Conservation (phyloP, 2,113 vertebrate genomes). For the Eonycteris spelaea region DNA sequence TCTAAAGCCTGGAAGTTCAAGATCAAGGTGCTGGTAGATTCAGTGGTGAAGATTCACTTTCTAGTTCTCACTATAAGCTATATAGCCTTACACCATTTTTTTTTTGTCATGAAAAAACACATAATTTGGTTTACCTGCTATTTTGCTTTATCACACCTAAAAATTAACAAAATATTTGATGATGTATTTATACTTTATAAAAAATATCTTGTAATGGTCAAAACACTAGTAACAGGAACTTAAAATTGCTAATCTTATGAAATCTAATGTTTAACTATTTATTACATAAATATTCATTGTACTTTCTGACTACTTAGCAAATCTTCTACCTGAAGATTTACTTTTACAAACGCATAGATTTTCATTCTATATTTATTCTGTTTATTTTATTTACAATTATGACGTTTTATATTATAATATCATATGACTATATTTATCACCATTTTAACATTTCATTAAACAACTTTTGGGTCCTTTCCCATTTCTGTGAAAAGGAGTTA, state of each 20-base stretch:
- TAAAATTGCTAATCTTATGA: not conserved
- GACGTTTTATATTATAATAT: not conserved
- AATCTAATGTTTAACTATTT: not conserved
- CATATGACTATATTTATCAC: not conserved
- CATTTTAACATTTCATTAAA: not conserved
- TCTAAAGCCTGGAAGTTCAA: not conserved
- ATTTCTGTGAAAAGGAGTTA: not conserved
- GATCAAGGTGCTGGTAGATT: not conserved
- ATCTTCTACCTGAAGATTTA: not conserved
- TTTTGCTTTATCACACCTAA: not conserved
- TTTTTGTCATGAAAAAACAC: not conserved
- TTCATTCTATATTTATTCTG: not conserved
- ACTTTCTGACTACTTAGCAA: not conserved
- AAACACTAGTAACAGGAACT: not conserved
- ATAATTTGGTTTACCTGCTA: not conserved
- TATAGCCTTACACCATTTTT: not conserved
- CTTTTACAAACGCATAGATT: not conserved
- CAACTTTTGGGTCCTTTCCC: not conserved
- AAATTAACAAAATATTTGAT: not conserved
- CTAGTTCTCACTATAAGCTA: not conserved
- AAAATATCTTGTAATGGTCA: not conserved
- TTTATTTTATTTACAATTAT: not conserved
- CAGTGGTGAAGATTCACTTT: not conserved
- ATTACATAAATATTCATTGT: not conserved
- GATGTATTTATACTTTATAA: not conserved